Base-by-base conservation (phyloP, 1,140 invertebrate species). In the Watersipora subatra region DNA sequence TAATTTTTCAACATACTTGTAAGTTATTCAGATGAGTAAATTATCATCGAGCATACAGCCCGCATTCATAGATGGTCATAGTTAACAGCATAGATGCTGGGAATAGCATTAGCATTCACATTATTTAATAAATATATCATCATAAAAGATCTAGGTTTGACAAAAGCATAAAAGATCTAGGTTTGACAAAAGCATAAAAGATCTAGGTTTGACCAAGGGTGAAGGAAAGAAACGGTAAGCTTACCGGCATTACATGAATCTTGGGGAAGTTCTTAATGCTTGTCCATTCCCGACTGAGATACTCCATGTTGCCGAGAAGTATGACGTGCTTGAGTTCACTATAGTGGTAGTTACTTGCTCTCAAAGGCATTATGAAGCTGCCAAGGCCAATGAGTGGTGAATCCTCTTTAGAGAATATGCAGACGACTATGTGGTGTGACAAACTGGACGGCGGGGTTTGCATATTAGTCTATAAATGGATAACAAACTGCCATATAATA, bases 241-340 rank as follows among this genome's bases (percentile, higher is more conserved):
- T 87, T 80, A 93, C 93, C 85, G 97, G 97, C 69, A 97, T 84
- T 73, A 98, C 91, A 73, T 93, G 96, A 75, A 98, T 95, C 84
- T 97, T 97, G 20, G 95, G 95, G 77, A 98, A 84, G 86, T 97
- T 97, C 81, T 95, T 92, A 74, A 98, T 84, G 88, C 94, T 96
- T 81, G 95, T 97, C 95, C 95, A 98, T 81, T 98, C 95, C 63
- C 78, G 85, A 70, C 90, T 84, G 71, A 98, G 92, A 78, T 97
- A 98, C 75, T 97, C 94, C 66, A 95, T 91, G 73, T 94, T 93
- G 57, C 93, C 93, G 65, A 98, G 93, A 75, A 98, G 95, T 64
- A 98, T 92, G 72, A 98, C 93, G 81, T 96, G 93, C 82, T 98
- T 97, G 71, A 98, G 85, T 84, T 98, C 95, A 80, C 96, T 93